phyloP scores from a whole-genome alignment of 2,888 invertebrate species.

The Caenorhabditis wallacei region DNA sequence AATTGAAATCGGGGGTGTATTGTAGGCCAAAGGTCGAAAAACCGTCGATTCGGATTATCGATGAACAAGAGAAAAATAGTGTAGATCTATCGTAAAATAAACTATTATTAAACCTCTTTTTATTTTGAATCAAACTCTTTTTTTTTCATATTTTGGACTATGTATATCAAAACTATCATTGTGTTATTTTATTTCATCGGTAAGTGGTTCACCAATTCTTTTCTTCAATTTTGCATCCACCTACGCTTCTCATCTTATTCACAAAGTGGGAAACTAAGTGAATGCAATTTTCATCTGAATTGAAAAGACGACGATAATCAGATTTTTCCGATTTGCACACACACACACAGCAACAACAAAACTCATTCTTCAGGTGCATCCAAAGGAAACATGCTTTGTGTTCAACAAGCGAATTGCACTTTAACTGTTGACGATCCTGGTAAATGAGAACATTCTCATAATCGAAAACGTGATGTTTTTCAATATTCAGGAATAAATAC shows the following conservation, averaged over 20 bases:
- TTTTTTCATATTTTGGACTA: slow-evolving; percentile 22
- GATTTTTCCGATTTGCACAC: not conserved
- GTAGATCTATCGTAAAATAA: slow-evolving; percentile 11
- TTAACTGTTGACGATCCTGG: slow-evolving; percentile 40
- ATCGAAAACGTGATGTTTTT: not conserved
- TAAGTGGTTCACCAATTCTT: slow-evolving; percentile 14
- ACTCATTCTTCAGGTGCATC: slow-evolving; percentile 35
- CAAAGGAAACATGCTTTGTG: slow-evolving; percentile 31
- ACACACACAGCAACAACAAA: not conserved
- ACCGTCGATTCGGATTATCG: slow-evolving; percentile 19
- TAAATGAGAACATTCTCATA: not conserved
- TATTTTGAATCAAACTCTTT: not conserved
- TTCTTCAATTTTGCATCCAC: slow-evolving; percentile 20
- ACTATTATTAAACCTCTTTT: slow-evolving; percentile 9
- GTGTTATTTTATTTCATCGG: slow-evolving; percentile 15
- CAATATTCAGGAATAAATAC: slow-evolving; percentile 27
- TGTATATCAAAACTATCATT: slow-evolving; percentile 23
- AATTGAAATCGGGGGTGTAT: not conserved
- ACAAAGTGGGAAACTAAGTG: not conserved
- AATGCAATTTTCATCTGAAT: slow-evolving; percentile 10
- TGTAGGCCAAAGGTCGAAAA: slow-evolving; percentile 24
- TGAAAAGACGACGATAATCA: slow-evolving; percentile 33
- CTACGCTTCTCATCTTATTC: slow-evolving; percentile 18
- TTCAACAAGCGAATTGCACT: slow-evolving; percentile 46
- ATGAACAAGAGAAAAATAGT: slow-evolving; percentile 15